Evolutionary conservation across 92 coral and sea anemone genomes (phyloP), one percentile per base, ranked within the genome.

Genomic region (Paragorgia papillata): DNA sequence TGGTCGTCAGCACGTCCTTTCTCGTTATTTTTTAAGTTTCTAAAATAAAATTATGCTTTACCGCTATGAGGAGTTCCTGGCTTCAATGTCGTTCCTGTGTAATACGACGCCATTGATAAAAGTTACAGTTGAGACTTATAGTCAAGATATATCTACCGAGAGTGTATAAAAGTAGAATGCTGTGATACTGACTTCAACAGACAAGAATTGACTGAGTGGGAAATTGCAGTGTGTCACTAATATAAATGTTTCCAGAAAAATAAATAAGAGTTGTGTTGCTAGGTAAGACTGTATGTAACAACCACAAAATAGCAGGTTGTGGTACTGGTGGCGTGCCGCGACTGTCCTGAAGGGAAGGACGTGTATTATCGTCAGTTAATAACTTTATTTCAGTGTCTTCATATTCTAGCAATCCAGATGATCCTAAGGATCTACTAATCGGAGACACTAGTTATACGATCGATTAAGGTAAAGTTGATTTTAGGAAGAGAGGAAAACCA

Each of bases 21-120:
- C n/a, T n/a, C n/a, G n/a, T n/a, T n/a, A n/a, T n/a, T n/a, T n/a
- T 6, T 46, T 7, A 46, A 46, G 15, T 15, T 2, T 15, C 2
- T 46, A 6, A 46, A 6, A 15, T 46, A 46, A 6, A 15, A 46
- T 15, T 46, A 27, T 2, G 18, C 2, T 62, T 37, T 64, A 64
- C 71, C 71, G 9, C 71, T 64, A 9, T 33, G 41, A n/a, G 71
- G 51, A 37, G 71, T 64, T 35, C 71, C 71, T 21, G 51, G 71
- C 30, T 64, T 64, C 30, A 64, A 19, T 35, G 71, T 37, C 12
- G 71, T 37, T 18, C 71, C 71, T 37, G 53, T 64, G 22, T 64
- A 64, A 64, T 37, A 64, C 31, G 71, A n/a, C 29, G 71, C 71
- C 71, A 64, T 64, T 22, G 4, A 20, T 28, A 24, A 60, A 46